Evolutionary conservation across 1,140 invertebrate species (phyloP), one percentile per base, ranked within the genome.

Genomic region (Delia radicum): DNA sequence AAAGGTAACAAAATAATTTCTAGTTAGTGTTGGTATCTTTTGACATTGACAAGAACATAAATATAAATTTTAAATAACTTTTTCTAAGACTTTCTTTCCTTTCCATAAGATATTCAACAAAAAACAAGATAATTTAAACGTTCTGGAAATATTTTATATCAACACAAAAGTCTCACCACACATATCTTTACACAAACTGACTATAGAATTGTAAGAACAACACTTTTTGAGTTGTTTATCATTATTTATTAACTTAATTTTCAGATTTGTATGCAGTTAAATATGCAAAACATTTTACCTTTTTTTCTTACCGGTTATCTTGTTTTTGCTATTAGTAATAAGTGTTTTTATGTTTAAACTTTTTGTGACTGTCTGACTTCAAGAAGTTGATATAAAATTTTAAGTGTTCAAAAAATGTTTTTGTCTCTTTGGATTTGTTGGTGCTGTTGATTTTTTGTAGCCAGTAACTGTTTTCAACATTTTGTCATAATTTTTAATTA

Each of bases 401-500:
- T n/a, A n/a, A n/a, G n/a, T n/a, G n/a, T n/a, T n/a, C n/a, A n/a
- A n/a, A n/a, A n/a, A n/a, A n/a, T n/a, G n/a, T n/a, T n/a, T n/a
- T n/a, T n/a, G n/a, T n/a, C n/a, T n/a, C n/a, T n/a, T n/a, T n/a
- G n/a, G n/a, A n/a, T n/a, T n/a, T n/a, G n/a, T n/a, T n/a, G n/a
- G n/a, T 55, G 18, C n/a, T 55, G 48, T 55, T 55, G 48, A 55
- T 4, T 55, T 55, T 55, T 21, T 2, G 3, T 55, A 5, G 18
- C 48, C 48, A 21, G 48, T 55, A 55, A 21, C 48, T 55, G 48
- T 55, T 55, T 55, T 55, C 48, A 13, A 55, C 61, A 63, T 63
- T 65, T n/a, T 65, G 62, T 65, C 62, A 65, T 65, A 65, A 65
- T 65, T 65, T 65, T 65, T 65, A 65, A 65, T 65, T 65, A 65